A percentile compares a stretch with the other conserved stretches of the same genome.
These are phyloP conservation scores for Phenganax stokvisi DNA, from an alignment of 92 coral and sea anemone genomes.

Conservation along the genomic window DNA sequence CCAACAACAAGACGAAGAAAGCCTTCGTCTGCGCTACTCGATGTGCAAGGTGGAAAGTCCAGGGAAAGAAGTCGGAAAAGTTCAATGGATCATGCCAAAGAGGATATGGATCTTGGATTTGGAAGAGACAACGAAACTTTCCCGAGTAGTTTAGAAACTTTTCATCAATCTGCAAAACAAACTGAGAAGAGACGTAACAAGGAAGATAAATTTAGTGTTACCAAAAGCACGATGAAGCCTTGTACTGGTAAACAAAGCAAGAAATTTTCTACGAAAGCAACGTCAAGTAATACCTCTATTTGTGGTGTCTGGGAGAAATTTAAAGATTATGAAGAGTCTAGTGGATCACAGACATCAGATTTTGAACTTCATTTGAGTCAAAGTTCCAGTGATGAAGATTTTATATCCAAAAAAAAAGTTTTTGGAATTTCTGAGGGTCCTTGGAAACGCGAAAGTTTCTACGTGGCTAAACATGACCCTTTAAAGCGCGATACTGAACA, in stretches of 20 bases:
- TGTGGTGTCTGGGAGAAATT: not conserved
- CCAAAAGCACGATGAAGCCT: too few relatives aligned
- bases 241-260: too few relatives aligned
- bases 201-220: too few relatives aligned
- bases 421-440: not conserved
- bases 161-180: not conserved
- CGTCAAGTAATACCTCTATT: not conserved
- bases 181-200: not conserved
- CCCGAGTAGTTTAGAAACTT: not conserved
- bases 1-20: constrained; percentile 14
- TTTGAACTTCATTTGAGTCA: constrained; percentile 38
- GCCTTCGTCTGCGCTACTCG: not conserved
- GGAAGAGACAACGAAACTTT: not conserved
- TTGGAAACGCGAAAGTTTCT: constrained; percentile 11
- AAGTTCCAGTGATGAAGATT: constrained; percentile 29
- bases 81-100: not conserved
- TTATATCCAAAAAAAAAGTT: not conserved
- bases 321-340: not conserved
- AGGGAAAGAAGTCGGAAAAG: not conserved
- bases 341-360: constrained; percentile 32
- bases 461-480: not conserved
- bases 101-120: not conserved
- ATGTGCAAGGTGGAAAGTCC: not conserved
- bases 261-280: too few relatives aligned
- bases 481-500: not conserved